Evolutionary conservation across 1,140 invertebrate species (phyloP).

Genomic region (Patella vulgata): DNA sequence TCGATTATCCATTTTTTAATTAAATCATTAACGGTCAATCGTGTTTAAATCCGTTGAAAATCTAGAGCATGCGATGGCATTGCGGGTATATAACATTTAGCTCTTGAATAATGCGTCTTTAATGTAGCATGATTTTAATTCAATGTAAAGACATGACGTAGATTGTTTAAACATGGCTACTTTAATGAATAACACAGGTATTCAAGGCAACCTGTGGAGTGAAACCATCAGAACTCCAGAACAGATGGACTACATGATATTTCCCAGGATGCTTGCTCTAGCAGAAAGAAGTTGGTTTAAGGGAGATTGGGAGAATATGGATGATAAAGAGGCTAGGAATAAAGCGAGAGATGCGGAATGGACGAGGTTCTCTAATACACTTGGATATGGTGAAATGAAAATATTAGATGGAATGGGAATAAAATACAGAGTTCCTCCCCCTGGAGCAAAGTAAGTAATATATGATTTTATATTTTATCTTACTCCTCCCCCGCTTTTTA

Average conservation of each 20-base stretch:
- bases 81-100: too few species aligned
- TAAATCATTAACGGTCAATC: too few species aligned
- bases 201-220: constrained; percentile 51
- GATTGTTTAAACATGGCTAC: too few species aligned
- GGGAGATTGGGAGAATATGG: constrained; percentile 45
- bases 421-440: constrained; percentile 41
- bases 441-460: constrained; percentile 46
- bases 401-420: constrained; percentile 40
- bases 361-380: constrained; percentile 41
- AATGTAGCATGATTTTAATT: too few species aligned
- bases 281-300: constrained; percentile 60
- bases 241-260: constrained; percentile 50
- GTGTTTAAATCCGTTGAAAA: too few species aligned
- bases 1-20: too few species aligned
- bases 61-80: too few species aligned
- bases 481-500: neutral
- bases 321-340: constrained; percentile 2
- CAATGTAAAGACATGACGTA: too few species aligned
- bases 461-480: too few species aligned
- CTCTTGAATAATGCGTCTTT: too few species aligned
- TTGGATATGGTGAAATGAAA: constrained; percentile 46
- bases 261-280: constrained; percentile 53
- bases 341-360: constrained; percentile 26
- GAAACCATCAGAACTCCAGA: constrained; percentile 48
- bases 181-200: constrained; percentile 42